Base-by-base conservation (phyloP, 2,113 vertebrate species). In the Labrus mixtus region DNA sequence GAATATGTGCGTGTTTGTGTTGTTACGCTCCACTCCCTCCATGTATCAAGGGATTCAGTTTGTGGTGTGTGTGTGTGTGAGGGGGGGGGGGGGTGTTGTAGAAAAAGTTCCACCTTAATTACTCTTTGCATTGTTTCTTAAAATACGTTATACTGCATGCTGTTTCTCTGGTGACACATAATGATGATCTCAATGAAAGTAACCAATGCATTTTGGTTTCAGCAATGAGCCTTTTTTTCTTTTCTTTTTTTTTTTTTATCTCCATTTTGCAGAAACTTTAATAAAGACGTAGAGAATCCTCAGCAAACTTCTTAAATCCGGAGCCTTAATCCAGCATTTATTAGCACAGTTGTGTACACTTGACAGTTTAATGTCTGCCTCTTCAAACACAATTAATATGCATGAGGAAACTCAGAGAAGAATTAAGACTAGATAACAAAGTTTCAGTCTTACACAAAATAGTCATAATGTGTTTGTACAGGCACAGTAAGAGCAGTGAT, bases 341-440 rank as follows among this genome's bases (percentile, higher is more conserved):
- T 76, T 64, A 61, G 63, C 76, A 61, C 60, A 77, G 76, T 65
- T 74, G 77, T 61, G 63, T 58, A 65, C 36, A 71, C 48, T 61
- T 50, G 50, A 62, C 62, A 68, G 60, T 82, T 56, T 37, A 55
- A 82, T 1, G 8, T 43, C 36, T 56, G 22, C 48, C 46, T 69
- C 58, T 54, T 67, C 55, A 65, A 76, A 73, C 62, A 67, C 57
- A 20, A 50, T 67, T 25, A 63, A 54, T 59, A 36, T 71, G 70
- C 36, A 53, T 62, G 22, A 15, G 50, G 53, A 65, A 66, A 60
- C 56, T 59, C 3, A 4, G 8, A 60, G 41, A 55, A 61, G 16
- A 59, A 61, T 45, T 57, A 10, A 23, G 23, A 19, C 19, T 51
- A 54, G 39, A 29, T 37, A 10, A 33, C n/a, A 48, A 68, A 59